These are phyloP conservation scores for Masticophis lateralis DNA, from an alignment of 2,797 vertebrate genomes.

Conservation along the genomic window DNA sequence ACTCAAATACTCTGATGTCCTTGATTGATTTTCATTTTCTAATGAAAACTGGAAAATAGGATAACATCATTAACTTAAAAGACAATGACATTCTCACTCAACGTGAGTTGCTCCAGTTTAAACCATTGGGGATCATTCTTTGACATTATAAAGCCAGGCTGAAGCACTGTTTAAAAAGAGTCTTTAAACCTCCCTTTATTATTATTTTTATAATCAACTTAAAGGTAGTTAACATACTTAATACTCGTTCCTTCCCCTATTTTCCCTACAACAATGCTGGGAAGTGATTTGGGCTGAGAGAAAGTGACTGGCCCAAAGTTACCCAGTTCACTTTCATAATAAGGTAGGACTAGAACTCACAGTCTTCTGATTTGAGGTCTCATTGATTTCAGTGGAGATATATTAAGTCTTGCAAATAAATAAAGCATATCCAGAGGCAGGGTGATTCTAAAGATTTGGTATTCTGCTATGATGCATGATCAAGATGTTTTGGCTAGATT, in stretches of 20 bases:
- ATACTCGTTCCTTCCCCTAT: not conserved
- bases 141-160: not conserved
- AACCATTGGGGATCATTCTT: not conserved
- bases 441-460: not conserved
- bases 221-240: not conserved
- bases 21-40: constrained; percentile 17
- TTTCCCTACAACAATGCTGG: not conserved
- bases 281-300: not conserved
- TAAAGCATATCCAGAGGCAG: not conserved
- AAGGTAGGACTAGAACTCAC: not conserved
- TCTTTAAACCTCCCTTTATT: not conserved
- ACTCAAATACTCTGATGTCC: constrained; percentile 28
- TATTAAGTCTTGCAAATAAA: not conserved
- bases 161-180: not conserved
- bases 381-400: not conserved
- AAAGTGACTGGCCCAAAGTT: not conserved
- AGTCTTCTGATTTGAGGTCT: not conserved
- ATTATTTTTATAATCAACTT: not conserved
- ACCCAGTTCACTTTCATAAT: not conserved
- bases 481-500: not conserved
- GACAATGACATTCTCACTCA: not conserved
- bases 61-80: not conserved
- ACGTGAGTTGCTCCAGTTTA: not conserved
- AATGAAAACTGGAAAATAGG: constrained; percentile 18
- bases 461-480: not conserved